phyloP scores from a whole-genome alignment of 2,113 vertebrate species.

The Trachemys scripta region DNA sequence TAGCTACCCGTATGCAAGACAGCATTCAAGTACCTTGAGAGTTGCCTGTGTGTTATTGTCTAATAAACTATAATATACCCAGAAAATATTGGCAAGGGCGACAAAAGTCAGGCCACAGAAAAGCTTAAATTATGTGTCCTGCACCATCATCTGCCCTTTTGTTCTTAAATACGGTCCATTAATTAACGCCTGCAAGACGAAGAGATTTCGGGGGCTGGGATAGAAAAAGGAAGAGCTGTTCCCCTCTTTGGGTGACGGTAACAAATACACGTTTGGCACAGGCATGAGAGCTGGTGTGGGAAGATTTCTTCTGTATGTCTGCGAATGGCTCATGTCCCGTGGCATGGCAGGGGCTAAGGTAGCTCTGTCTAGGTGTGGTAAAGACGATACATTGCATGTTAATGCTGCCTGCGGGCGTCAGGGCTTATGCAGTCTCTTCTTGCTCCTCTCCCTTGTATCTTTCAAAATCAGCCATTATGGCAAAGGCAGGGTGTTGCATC shows the following conservation, averaged over 20 bases:
- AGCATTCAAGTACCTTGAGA: too few relatives aligned
- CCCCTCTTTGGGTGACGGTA: not conserved
- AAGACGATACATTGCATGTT: not conserved
- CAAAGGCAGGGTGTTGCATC: not conserved
- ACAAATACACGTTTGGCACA: too few relatives aligned
- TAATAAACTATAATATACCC: not conserved
- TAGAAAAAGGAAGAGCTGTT: not conserved
- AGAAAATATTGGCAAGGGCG: not conserved
- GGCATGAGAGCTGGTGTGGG: too few relatives aligned
- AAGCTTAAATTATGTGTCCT: not conserved
- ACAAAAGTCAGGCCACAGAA: not conserved
- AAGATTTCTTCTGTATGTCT: too few relatives aligned
- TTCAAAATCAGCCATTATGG: not conserved
- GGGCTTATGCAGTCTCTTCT: not conserved
- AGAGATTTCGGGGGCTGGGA: not conserved
- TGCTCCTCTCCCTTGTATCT: not conserved
- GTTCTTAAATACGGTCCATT: not conserved
- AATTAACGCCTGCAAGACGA: not conserved
- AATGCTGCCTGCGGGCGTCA: too few relatives aligned
- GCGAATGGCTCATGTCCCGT: too few relatives aligned
- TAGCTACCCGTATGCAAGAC: too few relatives aligned
- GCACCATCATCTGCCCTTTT: not conserved
- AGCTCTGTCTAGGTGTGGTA: too few relatives aligned
- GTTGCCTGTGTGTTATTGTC: too few relatives aligned
- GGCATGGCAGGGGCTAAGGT: too few relatives aligned